Base-by-base conservation (phyloP, 1,140 invertebrate species). In the Papilio machaon region DNA sequence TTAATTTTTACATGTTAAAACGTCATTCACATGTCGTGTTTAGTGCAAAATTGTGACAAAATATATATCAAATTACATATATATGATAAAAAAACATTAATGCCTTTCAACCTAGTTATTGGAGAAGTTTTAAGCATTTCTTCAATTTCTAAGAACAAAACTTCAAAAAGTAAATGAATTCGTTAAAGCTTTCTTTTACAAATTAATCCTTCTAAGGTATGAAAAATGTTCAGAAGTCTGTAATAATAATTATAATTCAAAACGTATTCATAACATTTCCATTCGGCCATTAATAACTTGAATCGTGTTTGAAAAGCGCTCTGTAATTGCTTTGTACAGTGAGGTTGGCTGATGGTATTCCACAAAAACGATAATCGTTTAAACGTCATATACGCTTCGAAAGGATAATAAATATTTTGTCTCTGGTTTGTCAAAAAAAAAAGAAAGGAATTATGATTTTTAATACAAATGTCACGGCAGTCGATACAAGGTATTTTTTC, bases 271-370 rank as follows among this genome's bases (percentile, higher is more conserved):
- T 82, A 79, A 82, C 58, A 74, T 38, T 82, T 79, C 67, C 64
- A 74, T 82, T 79, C 58, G 47, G 58, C 43, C 80, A 80, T 79
- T 81, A 79, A 73, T 84, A 52, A 73, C 83, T 87, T 86, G 70
- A 3, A 49, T 67, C 86, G 78, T 23, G 60, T 38, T 77, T 23
- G 23, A 74, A 80, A 79, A 86, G 82, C 80, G 82, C 83, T 84
- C 84, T 83, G 82, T 89, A 89, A 89, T 89, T 89, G 87, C 87
- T 87, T 89, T 88, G 82, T 85, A 84, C 84, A 85, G 23, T 70
- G 6, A 13, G 23, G 13, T 83, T 86, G 78, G 85, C 81, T n/a
- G n/a, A 9, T 19, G n/a, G 54, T 58, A 58, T n/a, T n/a, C n/a
- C 54, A 58, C n/a, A 3, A n/a, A 1, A n/a, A 58, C 17, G 0